phyloP scores from a whole-genome alignment of 2,113 vertebrate genomes.

The Microtus ochrogaster region DNA sequence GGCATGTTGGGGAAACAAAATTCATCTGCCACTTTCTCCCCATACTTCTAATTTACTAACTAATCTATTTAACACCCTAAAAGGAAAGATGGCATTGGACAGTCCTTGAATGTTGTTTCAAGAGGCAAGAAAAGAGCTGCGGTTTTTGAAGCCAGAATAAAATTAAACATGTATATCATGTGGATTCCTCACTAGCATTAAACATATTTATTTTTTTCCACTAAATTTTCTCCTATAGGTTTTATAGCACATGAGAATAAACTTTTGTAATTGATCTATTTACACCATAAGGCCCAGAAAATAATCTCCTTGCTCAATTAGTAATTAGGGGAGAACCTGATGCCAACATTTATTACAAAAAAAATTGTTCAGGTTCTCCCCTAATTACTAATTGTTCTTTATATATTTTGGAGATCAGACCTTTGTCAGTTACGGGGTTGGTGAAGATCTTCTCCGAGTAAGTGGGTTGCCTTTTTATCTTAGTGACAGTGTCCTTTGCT shows the following conservation, averaged over 20 bases:
- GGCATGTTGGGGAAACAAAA: neutral
- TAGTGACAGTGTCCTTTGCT: no score
- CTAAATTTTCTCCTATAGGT: neutral
- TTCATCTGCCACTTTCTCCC: neutral
- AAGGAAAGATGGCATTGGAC: neutral
- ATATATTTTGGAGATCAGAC: no score
- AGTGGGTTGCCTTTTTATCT: no score
- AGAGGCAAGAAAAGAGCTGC: neutral
- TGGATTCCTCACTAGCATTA: neutral
- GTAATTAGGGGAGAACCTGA: neutral
- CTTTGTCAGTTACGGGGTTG: no score
- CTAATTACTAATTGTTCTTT: no score
- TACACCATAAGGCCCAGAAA: neutral
- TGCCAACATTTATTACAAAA: neutral
- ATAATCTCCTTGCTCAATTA: neutral
- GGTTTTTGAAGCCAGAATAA: neutral
- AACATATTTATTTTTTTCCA: neutral
- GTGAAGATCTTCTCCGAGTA: no score
- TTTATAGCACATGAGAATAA: neutral
- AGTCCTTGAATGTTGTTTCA: neutral
- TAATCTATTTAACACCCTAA: neutral
- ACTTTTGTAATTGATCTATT: neutral
- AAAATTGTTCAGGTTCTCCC: no score
- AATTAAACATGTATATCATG: neutral
- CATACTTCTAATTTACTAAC: neutral